phyloP scores from a whole-genome alignment of 2,888 invertebrate species.

The Drosophila lutescens region DNA sequence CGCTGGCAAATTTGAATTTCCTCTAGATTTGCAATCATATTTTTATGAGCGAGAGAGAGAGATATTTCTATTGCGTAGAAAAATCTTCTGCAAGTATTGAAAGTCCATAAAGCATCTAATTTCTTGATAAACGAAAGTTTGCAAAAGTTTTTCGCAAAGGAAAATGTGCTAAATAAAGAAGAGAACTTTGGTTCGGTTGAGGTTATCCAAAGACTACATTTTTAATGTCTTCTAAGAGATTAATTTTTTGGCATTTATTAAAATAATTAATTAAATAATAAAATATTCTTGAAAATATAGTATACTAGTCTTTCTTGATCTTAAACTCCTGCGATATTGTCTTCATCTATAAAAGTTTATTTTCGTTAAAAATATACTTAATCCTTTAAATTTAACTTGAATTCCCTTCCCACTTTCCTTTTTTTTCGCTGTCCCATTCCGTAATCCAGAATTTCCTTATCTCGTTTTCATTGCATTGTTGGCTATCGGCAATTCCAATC shows the following conservation, averaged over 20 bases:
- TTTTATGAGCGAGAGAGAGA: not conserved
- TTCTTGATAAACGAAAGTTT: conserved; percentile 31
- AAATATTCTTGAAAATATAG: too few relatives aligned
- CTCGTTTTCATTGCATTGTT: conserved; percentile 27
- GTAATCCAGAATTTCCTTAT: conserved; percentile 36
- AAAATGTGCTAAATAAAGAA: conserved; percentile 1
- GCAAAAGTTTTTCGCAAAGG: conserved; percentile 1
- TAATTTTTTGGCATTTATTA: not conserved
- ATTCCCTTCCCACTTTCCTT: not conserved
- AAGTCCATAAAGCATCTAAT: conserved; percentile 26
- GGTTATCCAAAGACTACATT: not conserved
- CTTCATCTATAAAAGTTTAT: too few relatives aligned
- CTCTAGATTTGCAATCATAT: conserved; percentile 11
- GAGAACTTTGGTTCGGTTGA: conserved; percentile 2
- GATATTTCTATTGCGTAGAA: conserved; percentile 2
- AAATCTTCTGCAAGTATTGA: conserved; percentile 15
- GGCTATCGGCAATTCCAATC: conserved; percentile 42
- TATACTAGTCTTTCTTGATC: too few relatives aligned
- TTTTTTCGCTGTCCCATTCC: not conserved
- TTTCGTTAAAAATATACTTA: not conserved
- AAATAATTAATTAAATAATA: too few relatives aligned
- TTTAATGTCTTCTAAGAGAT: conserved; percentile 1
- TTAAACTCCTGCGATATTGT: too few relatives aligned
- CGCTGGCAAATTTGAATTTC: conserved; percentile 22
- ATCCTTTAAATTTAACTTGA: conserved; percentile 3